phyloP scores from a whole-genome alignment of 2,888 invertebrate genomes.

The Tanypteryx hageni region DNA sequence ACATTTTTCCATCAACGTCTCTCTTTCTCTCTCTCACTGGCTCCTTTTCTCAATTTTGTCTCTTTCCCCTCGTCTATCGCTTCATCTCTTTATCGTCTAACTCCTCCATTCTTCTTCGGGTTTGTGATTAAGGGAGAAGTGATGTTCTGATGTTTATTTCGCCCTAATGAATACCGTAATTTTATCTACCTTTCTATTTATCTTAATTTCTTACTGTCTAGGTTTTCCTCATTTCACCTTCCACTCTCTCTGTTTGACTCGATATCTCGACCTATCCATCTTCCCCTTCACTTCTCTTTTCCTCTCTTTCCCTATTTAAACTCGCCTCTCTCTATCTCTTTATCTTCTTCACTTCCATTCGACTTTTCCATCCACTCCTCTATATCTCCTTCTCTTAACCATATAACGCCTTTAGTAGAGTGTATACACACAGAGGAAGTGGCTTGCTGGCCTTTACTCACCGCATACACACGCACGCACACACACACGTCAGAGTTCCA shows the following conservation, averaged over 20 bases:
- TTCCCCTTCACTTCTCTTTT: background rate
- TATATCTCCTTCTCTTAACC: too few species aligned
- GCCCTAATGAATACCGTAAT: background rate
- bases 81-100: background rate
- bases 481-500: too few species aligned
- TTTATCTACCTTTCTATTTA: background rate
- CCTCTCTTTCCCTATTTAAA: background rate
- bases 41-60: background rate
- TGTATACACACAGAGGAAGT: too few species aligned
- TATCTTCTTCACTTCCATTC: too few species aligned
- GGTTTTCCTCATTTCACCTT: background rate
- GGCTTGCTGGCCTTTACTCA: too few species aligned
- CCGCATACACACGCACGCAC: too few species aligned
- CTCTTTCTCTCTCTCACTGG: too few species aligned
- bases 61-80: background rate
- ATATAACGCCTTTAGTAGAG: too few species aligned
- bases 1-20: background rate
- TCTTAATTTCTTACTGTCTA: background rate
- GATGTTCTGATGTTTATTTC: background rate
- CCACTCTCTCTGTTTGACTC: background rate
- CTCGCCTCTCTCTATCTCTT: too few species aligned
- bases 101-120: background rate
- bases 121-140: too few species aligned
- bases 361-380: too few species aligned
- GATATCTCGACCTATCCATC: background rate